A percentile compares a stretch with the other conserved stretches of the same genome.
Conservation (phyloP, 2,888 invertebrate genomes). For the Cinara cedri region DNA sequence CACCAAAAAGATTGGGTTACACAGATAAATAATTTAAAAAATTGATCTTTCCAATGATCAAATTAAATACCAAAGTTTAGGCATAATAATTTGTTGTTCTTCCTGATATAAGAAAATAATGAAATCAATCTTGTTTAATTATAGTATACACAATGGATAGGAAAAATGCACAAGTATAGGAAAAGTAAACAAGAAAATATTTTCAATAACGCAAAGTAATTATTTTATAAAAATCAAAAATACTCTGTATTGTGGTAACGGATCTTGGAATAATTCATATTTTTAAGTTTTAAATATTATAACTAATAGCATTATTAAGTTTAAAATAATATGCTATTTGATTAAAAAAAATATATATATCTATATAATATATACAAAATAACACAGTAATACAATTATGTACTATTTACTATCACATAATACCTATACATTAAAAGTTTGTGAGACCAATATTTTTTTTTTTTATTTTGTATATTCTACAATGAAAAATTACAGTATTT, state of each 20-base stretch:
- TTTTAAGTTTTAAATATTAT: conserved; percentile 6
- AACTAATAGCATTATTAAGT: conserved; percentile 2
- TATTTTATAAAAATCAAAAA: conserved; percentile 35
- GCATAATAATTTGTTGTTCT: too few relatives aligned
- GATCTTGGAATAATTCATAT: conserved; percentile 30
- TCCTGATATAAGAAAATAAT: too few relatives aligned
- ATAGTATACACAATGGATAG: too few relatives aligned
- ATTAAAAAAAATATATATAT: not conserved
- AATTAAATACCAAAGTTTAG: too few relatives aligned
- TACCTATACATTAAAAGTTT: not conserved
- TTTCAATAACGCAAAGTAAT: not conserved
- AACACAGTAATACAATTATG: not conserved
- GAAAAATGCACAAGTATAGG: not conserved
- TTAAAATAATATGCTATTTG: conserved; percentile 22
- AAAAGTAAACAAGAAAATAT: not conserved
- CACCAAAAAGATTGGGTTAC: too few relatives aligned
- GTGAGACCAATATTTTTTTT: not conserved
- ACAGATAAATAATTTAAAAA: too few relatives aligned
- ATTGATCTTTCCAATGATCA: too few relatives aligned
- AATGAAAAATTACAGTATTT: not conserved
- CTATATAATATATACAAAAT: not conserved
- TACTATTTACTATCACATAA: conserved; percentile 30
- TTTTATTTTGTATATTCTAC: not conserved
- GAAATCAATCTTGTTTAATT: too few relatives aligned
- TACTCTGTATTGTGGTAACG: conserved; percentile 35